Evolutionary conservation across 2,797 vertebrate genomes (phyloP).

Genomic region (Benthosema pterotum): DNA sequence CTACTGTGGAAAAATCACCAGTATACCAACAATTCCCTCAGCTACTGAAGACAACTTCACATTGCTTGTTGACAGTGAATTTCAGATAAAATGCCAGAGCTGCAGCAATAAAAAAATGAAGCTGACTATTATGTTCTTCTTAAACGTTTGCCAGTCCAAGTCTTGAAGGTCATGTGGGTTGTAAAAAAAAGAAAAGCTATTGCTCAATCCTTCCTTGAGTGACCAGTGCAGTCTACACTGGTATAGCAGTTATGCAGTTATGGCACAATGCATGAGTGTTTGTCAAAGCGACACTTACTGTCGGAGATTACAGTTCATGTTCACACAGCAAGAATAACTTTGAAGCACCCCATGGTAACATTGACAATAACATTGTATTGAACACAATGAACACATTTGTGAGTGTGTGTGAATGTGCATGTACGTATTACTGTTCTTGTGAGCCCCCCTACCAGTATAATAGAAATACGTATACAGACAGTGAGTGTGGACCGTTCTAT

Average conservation of each 20-base stretch:
- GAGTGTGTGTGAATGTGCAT: conserved; percentile 9
- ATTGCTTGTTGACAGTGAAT: conserved; percentile 60
- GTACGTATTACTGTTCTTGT: conserved; percentile 21
- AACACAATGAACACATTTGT: conserved; percentile 16
- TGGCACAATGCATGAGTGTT: conserved; percentile 2
- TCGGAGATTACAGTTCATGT: conserved; percentile 28
- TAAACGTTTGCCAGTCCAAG: no score
- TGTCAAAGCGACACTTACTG: conserved; percentile 36
- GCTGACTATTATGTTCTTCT: conserved; percentile 40
- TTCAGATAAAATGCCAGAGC: conserved; percentile 54
- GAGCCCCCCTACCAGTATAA: no score
- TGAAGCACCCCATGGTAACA: conserved; percentile 31
- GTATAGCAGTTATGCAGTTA: conserved; percentile 55
- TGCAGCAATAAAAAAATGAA: conserved; percentile 26
- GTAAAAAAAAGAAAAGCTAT: no score
- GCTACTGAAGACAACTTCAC: conserved; percentile 51
- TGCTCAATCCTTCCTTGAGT: conserved; percentile 30
- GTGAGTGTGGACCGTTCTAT: no score
- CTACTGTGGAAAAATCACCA: conserved; percentile 36
- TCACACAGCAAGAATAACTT: conserved; percentile 5
- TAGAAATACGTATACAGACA: no score
- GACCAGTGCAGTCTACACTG: conserved; percentile 44
- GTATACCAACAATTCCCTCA: conserved; percentile 38
- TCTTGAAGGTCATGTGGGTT: no score
- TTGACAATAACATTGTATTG: conserved; percentile 21